Conservation (phyloP, 2,888 invertebrate genomes). For the Leucophenga montana region DNA sequence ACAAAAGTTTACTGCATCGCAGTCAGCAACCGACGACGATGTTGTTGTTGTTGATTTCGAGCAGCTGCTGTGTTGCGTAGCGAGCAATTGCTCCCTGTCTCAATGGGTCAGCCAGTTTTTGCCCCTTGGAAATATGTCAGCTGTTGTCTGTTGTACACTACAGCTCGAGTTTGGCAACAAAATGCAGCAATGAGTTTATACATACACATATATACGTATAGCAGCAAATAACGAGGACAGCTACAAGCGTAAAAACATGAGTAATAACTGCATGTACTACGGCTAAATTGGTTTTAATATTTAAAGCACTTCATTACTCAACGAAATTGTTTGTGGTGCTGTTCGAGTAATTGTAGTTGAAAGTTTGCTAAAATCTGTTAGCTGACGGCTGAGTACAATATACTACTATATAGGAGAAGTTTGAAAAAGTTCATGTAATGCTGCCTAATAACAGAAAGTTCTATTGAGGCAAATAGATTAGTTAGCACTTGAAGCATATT, state of each 20-base stretch:
- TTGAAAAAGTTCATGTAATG: no score
- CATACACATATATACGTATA: no score
- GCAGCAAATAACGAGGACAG: constrained; percentile 45
- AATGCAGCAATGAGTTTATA: no score
- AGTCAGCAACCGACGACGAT: neutral
- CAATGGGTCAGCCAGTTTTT: constrained; percentile 8
- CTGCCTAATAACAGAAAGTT: no score
- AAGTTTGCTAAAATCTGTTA: no score
- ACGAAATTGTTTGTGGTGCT: constrained; percentile 8
- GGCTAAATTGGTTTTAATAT: constrained; percentile 64
- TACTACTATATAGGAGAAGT: no score
- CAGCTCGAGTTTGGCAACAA: constrained; percentile 26
- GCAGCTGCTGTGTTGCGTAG: neutral
- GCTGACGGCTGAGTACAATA: no score
- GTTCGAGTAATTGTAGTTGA: no score
- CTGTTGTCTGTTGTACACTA: constrained; percentile 44
- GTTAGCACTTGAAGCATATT: no score
- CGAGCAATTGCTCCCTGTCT: neutral
- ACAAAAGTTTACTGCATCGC: constrained; percentile 58
- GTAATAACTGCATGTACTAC: constrained; percentile 53
- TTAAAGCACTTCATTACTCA: constrained; percentile 62
- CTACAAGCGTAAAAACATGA: constrained; percentile 59
- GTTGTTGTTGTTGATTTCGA: constrained; percentile 2
- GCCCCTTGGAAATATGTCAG: constrained; percentile 58
- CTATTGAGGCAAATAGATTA: no score